A percentile compares a stretch with the other conserved stretches of the same genome.
phyloP scores from a whole-genome alignment of 2,797 vertebrate species.

The Peromyscus attwateri region DNA sequence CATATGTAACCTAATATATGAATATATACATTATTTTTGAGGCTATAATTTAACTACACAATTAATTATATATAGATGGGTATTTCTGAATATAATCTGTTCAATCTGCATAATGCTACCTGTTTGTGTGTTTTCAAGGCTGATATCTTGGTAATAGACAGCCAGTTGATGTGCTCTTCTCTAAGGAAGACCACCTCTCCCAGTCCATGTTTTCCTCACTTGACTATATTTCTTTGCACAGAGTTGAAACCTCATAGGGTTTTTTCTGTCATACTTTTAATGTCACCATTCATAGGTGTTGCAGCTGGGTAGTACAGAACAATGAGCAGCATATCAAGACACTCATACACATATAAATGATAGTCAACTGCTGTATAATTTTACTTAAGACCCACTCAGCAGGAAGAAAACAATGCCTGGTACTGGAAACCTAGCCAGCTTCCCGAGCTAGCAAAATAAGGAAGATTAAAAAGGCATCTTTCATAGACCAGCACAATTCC shows the following conservation, averaged over 20 bases:
- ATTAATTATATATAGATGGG: neutral
- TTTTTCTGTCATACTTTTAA: neutral
- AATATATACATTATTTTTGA: neutral
- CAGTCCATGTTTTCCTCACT: neutral
- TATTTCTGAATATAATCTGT: neutral
- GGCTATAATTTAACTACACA: neutral
- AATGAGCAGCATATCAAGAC: neutral
- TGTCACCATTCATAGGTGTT: neutral
- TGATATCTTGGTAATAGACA: neutral
- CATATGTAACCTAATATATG: neutral
- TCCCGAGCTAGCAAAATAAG: neutral
- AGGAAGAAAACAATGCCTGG: neutral
- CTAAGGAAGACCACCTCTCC: neutral
- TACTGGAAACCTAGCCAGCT: neutral
- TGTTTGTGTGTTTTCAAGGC: neutral
- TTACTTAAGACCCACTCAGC: neutral
- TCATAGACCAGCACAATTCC: neutral
- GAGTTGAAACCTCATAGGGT: neutral
- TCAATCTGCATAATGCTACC: neutral
- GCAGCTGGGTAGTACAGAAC: neutral
- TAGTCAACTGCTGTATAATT: neutral
- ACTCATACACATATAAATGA: neutral
- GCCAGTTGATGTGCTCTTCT: neutral
- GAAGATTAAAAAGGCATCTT: neutral
- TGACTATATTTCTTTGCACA: neutral